Evolutionary conservation across 2,113 vertebrate species (phyloP).

Genomic region (Terrapene triunguis): DNA sequence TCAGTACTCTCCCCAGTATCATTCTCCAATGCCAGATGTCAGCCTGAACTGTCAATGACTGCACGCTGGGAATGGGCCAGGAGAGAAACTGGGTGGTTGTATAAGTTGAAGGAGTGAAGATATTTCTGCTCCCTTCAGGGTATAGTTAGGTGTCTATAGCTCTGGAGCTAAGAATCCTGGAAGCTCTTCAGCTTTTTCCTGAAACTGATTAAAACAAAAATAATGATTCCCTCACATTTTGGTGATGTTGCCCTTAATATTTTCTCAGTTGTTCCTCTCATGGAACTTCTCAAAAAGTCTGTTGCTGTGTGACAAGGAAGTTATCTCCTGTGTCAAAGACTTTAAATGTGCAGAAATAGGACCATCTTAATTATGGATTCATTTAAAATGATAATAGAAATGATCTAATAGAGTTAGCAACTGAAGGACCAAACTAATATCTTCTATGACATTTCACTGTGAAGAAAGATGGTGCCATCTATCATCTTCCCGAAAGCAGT

Average conservation of each 20-base stretch:
- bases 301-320: not conserved
- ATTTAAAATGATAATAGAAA: not conserved
- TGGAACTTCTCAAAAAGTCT: not conserved
- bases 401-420: not conserved
- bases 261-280: not conserved
- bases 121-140: not conserved
- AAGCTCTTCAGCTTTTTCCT: not conserved
- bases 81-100: not conserved
- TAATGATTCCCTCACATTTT: not conserved
- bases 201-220: not conserved
- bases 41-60: not conserved
- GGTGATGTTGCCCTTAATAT: rapidly evolving
- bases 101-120: not conserved
- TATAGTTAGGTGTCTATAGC: not conserved
- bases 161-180: not conserved
- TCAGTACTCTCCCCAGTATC: not conserved
- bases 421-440: not conserved
- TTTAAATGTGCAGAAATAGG: not conserved
- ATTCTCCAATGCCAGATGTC: not conserved
- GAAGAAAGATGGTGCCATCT: not conserved
- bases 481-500: constrained; percentile 7
- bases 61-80: not conserved
- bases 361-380: not conserved
- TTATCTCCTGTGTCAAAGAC: not conserved
- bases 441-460: not conserved